These are phyloP conservation scores for Octopus bimaculoides DNA, from an alignment of 1,140 invertebrate genomes.

Conservation along the genomic window DNA sequence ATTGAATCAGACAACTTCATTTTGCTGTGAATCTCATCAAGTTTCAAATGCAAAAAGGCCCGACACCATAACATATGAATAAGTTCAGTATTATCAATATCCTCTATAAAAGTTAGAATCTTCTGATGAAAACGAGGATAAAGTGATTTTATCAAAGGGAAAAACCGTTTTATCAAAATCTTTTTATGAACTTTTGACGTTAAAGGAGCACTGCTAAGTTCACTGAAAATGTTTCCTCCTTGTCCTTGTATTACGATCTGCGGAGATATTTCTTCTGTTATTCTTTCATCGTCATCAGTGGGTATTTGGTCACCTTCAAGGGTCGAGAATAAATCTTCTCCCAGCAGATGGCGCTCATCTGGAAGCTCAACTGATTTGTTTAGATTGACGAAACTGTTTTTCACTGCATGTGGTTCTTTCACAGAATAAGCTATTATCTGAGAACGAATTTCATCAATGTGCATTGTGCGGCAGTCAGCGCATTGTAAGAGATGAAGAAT, in stretches of 20 bases:
- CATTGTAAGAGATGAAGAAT: not conserved
- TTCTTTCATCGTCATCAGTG: not conserved
- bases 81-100: not conserved
- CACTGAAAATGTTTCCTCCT: not conserved
- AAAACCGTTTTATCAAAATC: not conserved
- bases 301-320: not conserved
- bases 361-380: not conserved
- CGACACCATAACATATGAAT: conserved; percentile 7
- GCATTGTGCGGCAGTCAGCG: not conserved
- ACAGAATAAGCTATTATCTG: not conserved
- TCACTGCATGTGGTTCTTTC: not conserved
- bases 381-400: not conserved
- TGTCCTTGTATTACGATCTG: not conserved
- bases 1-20: not conserved
- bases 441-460: not conserved
- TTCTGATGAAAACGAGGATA: not conserved
- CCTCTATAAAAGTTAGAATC: not conserved
- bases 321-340: not conserved
- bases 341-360: not conserved
- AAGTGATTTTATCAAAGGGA: not conserved
- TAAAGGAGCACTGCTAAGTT: not conserved
- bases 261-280: not conserved
- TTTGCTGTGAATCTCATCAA: not conserved
- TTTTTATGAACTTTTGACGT: not conserved
- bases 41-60: not conserved